Percentiles rank a stretch among this genome's conserved stretches.
Evolutionary conservation across 1,140 invertebrate genomes (phyloP).

Genomic region (Helicorthomorpha holstii): DNA sequence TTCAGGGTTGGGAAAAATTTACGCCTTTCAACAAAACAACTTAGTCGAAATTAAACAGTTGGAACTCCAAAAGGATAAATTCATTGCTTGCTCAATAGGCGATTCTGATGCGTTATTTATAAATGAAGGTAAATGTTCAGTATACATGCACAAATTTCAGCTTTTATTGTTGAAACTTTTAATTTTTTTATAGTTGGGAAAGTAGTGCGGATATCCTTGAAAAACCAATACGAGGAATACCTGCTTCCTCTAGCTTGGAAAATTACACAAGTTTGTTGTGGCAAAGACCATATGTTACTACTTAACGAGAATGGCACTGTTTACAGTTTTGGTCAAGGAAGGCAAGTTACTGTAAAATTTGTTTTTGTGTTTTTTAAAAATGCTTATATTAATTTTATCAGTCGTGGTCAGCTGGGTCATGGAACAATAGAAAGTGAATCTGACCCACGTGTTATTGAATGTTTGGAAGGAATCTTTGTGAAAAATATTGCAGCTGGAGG

Average conservation of each 20-base stretch:
- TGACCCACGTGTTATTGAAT: slow-evolving; percentile 43
- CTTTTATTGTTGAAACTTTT: too few species aligned
- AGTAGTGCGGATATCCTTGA: too few species aligned
- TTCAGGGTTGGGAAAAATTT: neutral
- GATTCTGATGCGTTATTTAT: too few species aligned
- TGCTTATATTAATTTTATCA: slow-evolving; percentile 23
- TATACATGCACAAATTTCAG: too few species aligned
- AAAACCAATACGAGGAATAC: too few species aligned
- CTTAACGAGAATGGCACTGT: slow-evolving; percentile 50
- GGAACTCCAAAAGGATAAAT: too few species aligned
- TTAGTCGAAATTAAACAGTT: too few species aligned
- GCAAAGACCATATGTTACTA: slow-evolving; percentile 58
- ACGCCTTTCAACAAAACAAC: too few species aligned
- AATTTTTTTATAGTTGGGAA: too few species aligned
- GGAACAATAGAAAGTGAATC: slow-evolving; percentile 42
- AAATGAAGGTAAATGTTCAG: too few species aligned
- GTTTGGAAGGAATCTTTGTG: slow-evolving; percentile 48
- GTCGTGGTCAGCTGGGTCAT: slow-evolving; percentile 68
- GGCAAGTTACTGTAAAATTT: slow-evolving; percentile 29
- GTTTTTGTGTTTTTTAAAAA: neutral
- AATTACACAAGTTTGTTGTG: slow-evolving; percentile 28
- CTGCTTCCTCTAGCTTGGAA: neutral
- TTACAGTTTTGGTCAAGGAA: slow-evolving; percentile 64
- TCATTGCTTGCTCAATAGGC: too few species aligned
- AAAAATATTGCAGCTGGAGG: slow-evolving; percentile 51